phyloP scores from a whole-genome alignment of 2,797 vertebrate genomes.

The Malacoctenus gilli region DNA sequence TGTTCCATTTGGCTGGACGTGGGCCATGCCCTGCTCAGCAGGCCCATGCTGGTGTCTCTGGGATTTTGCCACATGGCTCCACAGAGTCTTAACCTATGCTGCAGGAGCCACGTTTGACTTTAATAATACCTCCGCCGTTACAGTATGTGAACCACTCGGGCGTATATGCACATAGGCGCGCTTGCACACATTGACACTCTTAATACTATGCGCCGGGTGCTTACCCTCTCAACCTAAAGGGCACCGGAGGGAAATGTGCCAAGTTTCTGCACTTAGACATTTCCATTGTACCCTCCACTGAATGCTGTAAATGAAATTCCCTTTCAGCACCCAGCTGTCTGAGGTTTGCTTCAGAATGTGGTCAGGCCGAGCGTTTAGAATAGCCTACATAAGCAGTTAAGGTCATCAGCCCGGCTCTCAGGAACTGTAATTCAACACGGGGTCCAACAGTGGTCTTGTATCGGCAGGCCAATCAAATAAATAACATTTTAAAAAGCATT shows the following conservation, averaged over 20 bases:
- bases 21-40: constrained; percentile 67
- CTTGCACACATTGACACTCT: constrained; percentile 55
- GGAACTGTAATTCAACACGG: constrained; percentile 63
- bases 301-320: constrained; percentile 66
- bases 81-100: constrained; percentile 67
- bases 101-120: constrained; percentile 62
- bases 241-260: constrained; percentile 50
- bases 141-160: constrained; percentile 27
- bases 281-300: constrained; percentile 38
- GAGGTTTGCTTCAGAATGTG: constrained; percentile 69
- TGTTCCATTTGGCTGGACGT: constrained; percentile 69
- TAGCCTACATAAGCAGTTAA: constrained; percentile 68
- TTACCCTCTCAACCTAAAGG: constrained; percentile 68
- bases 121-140: constrained; percentile 59
- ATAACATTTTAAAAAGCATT: constrained; percentile 83
- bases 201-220: constrained; percentile 39
- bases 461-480: constrained; percentile 77
- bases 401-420: constrained; percentile 68
- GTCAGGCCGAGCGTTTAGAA: constrained; percentile 67
- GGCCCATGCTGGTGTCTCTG: constrained; percentile 61
- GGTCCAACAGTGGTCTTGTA: constrained; percentile 53
- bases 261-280: constrained; percentile 48
- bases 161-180: constrained; percentile 34
- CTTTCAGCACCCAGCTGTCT: constrained; percentile 73
- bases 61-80: constrained; percentile 70